phyloP scores from a whole-genome alignment of 2,888 invertebrate species.

The Mayetiola destructor region DNA sequence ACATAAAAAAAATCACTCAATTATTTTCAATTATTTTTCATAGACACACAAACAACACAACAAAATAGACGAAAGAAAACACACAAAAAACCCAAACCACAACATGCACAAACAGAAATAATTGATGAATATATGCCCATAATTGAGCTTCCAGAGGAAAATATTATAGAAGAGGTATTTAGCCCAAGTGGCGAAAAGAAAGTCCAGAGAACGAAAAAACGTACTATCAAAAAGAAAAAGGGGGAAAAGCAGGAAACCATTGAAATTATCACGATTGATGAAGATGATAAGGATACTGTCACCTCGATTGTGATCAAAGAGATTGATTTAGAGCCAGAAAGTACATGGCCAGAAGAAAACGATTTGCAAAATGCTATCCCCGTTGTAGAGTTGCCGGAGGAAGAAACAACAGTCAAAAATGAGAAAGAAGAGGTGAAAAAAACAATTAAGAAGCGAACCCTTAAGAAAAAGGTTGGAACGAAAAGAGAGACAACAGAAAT shows the following conservation, averaged over 20 bases:
- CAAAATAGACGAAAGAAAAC: slow-evolving; percentile 5
- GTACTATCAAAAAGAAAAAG: slow-evolving; percentile 5
- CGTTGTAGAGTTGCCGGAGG: slow-evolving; percentile 18
- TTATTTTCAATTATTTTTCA: not conserved
- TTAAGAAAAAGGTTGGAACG: not conserved
- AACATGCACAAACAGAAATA: not conserved
- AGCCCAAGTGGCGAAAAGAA: slow-evolving; percentile 1
- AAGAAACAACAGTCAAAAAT: slow-evolving; percentile 25
- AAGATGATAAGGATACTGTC: not conserved
- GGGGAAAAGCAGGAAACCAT: not conserved
- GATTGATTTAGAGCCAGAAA: not conserved
- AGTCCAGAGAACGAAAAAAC: slow-evolving; percentile 3
- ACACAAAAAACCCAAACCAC: slow-evolving; percentile 7
- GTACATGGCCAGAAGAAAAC: not conserved
- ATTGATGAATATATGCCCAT: slow-evolving; percentile 1
- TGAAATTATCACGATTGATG: slow-evolving; percentile 3
- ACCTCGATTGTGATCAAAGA: not conserved
- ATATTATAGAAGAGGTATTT: not conserved
- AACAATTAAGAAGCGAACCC: not conserved
- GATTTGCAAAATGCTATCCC: not conserved
- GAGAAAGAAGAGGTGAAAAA: not conserved
- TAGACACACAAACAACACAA: slow-evolving; percentile 11
- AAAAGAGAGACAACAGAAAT: not conserved
- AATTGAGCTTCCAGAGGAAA: slow-evolving; percentile 9
- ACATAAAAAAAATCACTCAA: not conserved